These are phyloP conservation scores for Stratiomys singularior DNA, from an alignment of 2,888 invertebrate genomes.

Conservation along the genomic window DNA sequence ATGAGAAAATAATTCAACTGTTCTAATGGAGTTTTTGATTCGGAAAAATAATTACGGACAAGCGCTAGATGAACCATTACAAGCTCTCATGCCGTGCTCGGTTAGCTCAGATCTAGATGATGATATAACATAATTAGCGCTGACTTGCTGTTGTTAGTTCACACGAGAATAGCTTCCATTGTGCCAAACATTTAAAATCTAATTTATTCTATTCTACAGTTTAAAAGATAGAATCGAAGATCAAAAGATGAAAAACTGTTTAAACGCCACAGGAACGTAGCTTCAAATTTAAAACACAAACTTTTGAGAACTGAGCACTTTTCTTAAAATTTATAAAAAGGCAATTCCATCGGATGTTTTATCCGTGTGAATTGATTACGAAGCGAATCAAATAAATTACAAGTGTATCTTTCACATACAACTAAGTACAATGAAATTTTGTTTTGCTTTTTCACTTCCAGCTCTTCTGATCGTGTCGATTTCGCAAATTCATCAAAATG, in stretches of 20 bases:
- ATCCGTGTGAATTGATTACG: conserved; percentile 19
- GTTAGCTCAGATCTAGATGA: too few species aligned
- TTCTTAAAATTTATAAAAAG: background rate
- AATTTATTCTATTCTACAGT: background rate
- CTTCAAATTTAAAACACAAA: background rate
- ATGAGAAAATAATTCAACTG: too few species aligned
- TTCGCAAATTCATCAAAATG: background rate
- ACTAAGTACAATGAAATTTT: background rate
- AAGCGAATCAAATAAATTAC: conserved; percentile 30
- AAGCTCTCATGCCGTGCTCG: too few species aligned
- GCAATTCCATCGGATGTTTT: background rate
- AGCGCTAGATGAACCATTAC: too few species aligned
- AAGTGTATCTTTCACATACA: background rate
- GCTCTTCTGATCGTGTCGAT: background rate
- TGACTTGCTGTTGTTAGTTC: background rate
- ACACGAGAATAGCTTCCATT: background rate
- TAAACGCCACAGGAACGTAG: background rate
- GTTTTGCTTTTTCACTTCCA: background rate
- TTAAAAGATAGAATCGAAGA: background rate
- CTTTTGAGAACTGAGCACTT: background rate
- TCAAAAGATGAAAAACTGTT: background rate
- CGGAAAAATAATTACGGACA: too few species aligned
- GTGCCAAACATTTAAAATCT: background rate
- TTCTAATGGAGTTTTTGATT: too few species aligned
- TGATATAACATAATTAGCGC: too few species aligned